Conservation (phyloP, 2,797 vertebrate species). For the Acropternis orthonyx region DNA sequence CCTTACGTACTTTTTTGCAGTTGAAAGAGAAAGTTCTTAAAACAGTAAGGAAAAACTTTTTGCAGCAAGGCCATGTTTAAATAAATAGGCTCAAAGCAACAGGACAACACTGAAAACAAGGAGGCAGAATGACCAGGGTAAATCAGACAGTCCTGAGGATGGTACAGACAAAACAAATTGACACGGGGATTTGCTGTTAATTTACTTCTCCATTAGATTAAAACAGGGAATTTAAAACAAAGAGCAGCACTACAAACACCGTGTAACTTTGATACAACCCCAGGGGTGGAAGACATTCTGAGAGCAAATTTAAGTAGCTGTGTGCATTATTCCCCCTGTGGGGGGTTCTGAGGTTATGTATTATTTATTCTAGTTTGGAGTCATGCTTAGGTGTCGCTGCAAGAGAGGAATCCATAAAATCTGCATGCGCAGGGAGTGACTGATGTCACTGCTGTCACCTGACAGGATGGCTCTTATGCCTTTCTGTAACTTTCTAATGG, state of each 20-base stretch:
- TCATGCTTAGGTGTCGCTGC: not conserved
- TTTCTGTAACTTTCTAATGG: not conserved
- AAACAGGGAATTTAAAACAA: constrained; percentile 36
- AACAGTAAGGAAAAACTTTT: not conserved
- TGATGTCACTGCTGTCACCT: not conserved
- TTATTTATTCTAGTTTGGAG: not conserved
- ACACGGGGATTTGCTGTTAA: constrained; percentile 31
- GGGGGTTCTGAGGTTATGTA: not conserved
- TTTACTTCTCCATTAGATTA: constrained; percentile 14
- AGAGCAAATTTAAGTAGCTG: not conserved
- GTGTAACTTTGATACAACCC: not conserved
- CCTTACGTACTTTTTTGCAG: not conserved
- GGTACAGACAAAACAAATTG: constrained; percentile 4
- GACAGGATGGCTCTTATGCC: not conserved
- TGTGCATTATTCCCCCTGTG: not conserved
- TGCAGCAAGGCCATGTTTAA: not conserved
- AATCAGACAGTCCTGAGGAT: not conserved
- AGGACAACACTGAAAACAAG: not conserved
- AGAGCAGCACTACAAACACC: not conserved
- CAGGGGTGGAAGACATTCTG: constrained; percentile 8
- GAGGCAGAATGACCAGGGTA: not conserved
- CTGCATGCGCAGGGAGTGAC: not conserved
- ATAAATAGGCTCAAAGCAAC: not conserved
- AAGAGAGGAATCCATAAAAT: not conserved
- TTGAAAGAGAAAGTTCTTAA: not conserved